Base-by-base conservation (phyloP, 1,140 invertebrate species). In the Leptopilina boulardi region DNA sequence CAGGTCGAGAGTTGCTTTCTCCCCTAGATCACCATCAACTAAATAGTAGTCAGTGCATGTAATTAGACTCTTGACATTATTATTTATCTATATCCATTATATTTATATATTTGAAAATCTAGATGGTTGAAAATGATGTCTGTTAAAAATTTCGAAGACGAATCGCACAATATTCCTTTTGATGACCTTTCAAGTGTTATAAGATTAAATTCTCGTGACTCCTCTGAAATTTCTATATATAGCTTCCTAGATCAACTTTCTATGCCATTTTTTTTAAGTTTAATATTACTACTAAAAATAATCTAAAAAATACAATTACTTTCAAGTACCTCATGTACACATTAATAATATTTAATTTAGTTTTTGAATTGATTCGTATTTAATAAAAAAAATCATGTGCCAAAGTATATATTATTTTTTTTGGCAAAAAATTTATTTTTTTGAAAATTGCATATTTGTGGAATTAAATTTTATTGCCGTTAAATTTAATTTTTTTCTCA, bases 61-160 rank as follows among this genome's bases (percentile, higher is more conserved):
- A 66, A 66, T 66, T 30, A 66, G 56, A 66, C 23, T 15, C 56
- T 30, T 11, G n/a, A n/a, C 44, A 66, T 66, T 59, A 66, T 66
- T 59, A 59, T 26, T 66, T 66, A 23, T 66, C 23, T 26, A 30
- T 66, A 2, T 13, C 15, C 21, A 26, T 2, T 13, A n/a, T n/a
- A n/a, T n/a, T n/a, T n/a, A n/a, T n/a, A n/a, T n/a, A n/a, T n/a
- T 34, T 3, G 11, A 26, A 66, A 66, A 26, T 66, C 5, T 23
- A 4, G 19, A 5, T 66, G 9, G 15, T 66, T 66, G 13, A 21
- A 59, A 23, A 23, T 8, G 21, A 59, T 11, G 9, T 23, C 10
- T 19, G 19, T 56, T 30, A 66, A 66, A 30, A 66, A 23, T 66
- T 10, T 26, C 23, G 9, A 30, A 26, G 23, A 66, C 23, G 56